phyloP scores from a whole-genome alignment of 2,113 vertebrate genomes.

The Phyllopteryx taeniolatus region DNA sequence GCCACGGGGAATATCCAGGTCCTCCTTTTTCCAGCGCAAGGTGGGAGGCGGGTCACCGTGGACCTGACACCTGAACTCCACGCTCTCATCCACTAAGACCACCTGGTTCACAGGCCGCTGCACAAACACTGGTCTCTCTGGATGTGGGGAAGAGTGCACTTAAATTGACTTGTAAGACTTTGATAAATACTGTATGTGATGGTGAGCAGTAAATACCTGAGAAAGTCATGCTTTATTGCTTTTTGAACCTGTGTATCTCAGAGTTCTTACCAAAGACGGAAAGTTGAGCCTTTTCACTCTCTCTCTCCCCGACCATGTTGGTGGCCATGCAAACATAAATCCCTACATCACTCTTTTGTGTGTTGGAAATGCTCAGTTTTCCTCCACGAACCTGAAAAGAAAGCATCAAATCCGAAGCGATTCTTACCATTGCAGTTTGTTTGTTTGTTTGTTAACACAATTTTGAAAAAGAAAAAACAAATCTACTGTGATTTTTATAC shows the following conservation, averaged over 20 bases:
- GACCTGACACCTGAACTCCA: constrained; percentile 92
- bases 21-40: constrained; percentile 91
- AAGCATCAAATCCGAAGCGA: not conserved
- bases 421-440: not conserved
- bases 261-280: constrained; percentile 85
- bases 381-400: constrained; percentile 84
- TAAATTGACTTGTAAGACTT: constrained; percentile 27
- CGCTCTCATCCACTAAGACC: constrained; percentile 85
- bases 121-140: constrained; percentile 90
- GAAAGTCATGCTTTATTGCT: constrained; percentile 11
- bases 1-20: constrained; percentile 85
- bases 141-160: constrained; percentile 34
- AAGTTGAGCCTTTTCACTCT: constrained; percentile 91
- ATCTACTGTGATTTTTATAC: too few species aligned
- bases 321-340: constrained; percentile 91
- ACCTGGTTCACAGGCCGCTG: constrained; percentile 93
- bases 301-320: constrained; percentile 93
- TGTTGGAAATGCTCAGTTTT: constrained; percentile 90
- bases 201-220: not conserved
- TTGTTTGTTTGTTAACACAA: too few species aligned
- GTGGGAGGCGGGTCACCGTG: constrained; percentile 89
- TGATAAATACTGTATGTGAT: constrained; percentile 10
- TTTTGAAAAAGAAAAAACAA: too few species aligned
- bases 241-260: not conserved
- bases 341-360: constrained; percentile 87